Base-by-base conservation (phyloP, 2,113 vertebrate species). In the Corythoichthys intestinalis region DNA sequence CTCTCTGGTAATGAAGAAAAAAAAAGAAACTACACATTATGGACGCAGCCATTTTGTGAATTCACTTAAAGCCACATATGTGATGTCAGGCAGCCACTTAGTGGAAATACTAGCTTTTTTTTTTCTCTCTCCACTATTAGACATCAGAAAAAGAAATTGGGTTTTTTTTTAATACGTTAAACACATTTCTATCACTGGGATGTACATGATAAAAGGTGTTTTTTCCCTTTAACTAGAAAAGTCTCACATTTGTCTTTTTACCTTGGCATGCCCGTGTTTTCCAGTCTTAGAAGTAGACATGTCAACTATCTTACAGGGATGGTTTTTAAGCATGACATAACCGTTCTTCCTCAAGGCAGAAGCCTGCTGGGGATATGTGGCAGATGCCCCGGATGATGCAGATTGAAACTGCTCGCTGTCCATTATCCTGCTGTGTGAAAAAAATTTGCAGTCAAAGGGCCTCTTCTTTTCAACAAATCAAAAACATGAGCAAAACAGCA, bases 211-310 rank as follows among this genome's bases (percentile, higher is more conserved):
- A 41, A 41, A 41, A 6, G 39, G 6, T 3, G 3, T 41, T 3
- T 41, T 6, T 41, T 41, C 6, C 39, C 39, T 41, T 4, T 41
- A 28, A 57, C 3, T 57, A 12, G 20, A 34, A 35, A 28, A 35
- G 20, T 10, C 34, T 57, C 4, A 13, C 54, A 14, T 57, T 47
- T 1, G 28, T 0, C 61, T 39, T 79, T 91, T 83, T 91, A 96
- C 95, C 94, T 98, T 98, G 64, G 95, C 95, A 67, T 98, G 95
- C 10, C 95, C 95, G 56, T 98, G 95, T 82, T 97, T 97, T 83
- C 95, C 96, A n/a, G 95, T 97, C 76, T 97, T 97, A 48, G 96
- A 97, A 71, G 95, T 97, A 74, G 92, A 89, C 95, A 98, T 96
- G 73, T 97, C 95, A 28, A 96, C 93, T 70, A 98, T 97, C 91